Conservation (phyloP, 2,797 vertebrate genomes). For the Saguinus oedipus region DNA sequence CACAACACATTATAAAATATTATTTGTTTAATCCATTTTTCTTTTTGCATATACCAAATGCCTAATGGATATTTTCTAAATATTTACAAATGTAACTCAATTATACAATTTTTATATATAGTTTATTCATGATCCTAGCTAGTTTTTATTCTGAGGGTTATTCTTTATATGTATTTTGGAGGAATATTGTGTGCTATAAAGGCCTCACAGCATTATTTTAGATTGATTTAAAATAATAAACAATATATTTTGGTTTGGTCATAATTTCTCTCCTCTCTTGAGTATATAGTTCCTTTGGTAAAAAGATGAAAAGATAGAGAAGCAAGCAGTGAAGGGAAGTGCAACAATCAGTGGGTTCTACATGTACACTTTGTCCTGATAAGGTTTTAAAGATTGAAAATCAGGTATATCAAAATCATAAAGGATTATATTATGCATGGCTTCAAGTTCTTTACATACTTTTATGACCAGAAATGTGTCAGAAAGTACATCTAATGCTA, state of each 20-base stretch:
- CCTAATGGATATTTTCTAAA: not conserved
- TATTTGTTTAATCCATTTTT: not conserved
- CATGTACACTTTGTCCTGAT: not conserved
- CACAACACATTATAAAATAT: not conserved
- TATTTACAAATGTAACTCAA: not conserved
- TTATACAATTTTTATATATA: not conserved
- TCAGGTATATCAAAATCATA: not conserved
- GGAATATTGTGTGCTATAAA: not conserved
- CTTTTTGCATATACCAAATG: not conserved
- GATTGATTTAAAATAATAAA: not conserved
- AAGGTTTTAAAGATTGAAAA: not conserved
- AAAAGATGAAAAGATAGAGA: not conserved
- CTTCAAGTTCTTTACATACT: not conserved
- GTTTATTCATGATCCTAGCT: not conserved
- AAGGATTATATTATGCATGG: not conserved
- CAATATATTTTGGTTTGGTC: not conserved
- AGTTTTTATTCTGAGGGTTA: not conserved
- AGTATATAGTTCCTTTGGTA: not conserved
- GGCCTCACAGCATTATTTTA: not conserved
- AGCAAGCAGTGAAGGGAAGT: not conserved
- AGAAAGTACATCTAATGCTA: not conserved
- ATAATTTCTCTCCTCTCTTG: not conserved
- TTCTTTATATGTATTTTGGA: not conserved
- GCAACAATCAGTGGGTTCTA: not conserved
- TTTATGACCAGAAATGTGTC: not conserved